Percentiles rank a stretch among this genome's conserved stretches.
Conservation (phyloP, 2,888 invertebrate genomes). For the Pheosia gnoma region DNA sequence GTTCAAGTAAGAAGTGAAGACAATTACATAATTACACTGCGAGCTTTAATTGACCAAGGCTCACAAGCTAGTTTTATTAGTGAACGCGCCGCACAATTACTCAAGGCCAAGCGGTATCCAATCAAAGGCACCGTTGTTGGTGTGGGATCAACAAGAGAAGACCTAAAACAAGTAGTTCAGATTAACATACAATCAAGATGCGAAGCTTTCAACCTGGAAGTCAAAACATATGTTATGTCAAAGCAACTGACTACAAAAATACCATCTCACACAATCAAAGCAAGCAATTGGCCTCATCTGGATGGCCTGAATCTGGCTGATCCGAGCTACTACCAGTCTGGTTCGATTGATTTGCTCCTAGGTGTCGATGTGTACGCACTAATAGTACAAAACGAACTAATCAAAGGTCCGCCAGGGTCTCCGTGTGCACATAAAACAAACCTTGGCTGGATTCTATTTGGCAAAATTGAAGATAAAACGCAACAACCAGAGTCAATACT, state of each 20-base stretch:
- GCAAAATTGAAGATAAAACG: too few species aligned
- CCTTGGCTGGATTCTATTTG: constrained; percentile 39
- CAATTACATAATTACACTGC: constrained; percentile 19
- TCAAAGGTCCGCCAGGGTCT: constrained; percentile 30
- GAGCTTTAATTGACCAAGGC: constrained; percentile 23
- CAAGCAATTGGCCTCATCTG: constrained; percentile 11
- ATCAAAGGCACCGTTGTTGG: constrained; percentile 20
- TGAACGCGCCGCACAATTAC: constrained; percentile 25
- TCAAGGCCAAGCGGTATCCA: constrained; percentile 14
- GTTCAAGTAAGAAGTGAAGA: constrained; percentile 20
- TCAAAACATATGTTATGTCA: constrained; percentile 26
- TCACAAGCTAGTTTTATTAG: constrained; percentile 28
- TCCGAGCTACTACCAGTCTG: constrained; percentile 22
- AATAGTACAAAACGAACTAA: constrained; percentile 21
- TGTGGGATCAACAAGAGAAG: constrained; percentile 25
- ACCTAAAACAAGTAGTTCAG: constrained; percentile 25
- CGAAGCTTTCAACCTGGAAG: constrained; percentile 12
- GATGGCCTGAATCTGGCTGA: constrained; percentile 21
- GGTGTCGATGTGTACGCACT: constrained; percentile 29
- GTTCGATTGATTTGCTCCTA: constrained; percentile 29
- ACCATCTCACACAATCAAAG: not conserved
- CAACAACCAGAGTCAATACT: constrained; percentile 14
- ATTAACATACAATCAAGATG: constrained; percentile 20
- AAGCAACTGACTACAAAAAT: constrained; percentile 11
- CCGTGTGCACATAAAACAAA: constrained; percentile 32